A percentile compares a stretch with the other conserved stretches of the same genome.
These are phyloP conservation scores for Poecilobothrus nobilitatus DNA, from an alignment of 2,888 invertebrate genomes.

Conservation along the genomic window DNA sequence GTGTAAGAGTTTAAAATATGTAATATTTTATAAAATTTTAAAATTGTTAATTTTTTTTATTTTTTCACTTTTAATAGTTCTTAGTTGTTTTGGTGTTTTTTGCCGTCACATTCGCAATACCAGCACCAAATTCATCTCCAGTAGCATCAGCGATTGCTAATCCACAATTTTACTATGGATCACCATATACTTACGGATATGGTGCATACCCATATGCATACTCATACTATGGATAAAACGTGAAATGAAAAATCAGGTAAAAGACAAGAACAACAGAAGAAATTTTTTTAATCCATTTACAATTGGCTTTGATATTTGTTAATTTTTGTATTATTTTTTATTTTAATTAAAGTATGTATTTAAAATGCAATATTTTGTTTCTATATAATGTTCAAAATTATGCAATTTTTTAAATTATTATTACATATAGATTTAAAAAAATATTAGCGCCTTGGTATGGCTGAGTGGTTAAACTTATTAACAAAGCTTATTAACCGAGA, in stretches of 20 bases:
- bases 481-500: too few relatives aligned
- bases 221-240: constrained; percentile 33
- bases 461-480: too few relatives aligned
- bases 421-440: too few relatives aligned
- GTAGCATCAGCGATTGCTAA: constrained; percentile 17
- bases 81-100: constrained; percentile 34
- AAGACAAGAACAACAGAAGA: too few relatives aligned
- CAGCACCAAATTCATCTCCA: constrained; percentile 25
- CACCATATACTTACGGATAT: constrained; percentile 33
- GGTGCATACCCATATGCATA: constrained; percentile 32
- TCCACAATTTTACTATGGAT: constrained; percentile 34
- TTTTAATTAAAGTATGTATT: neutral
- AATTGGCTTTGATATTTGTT: too few relatives aligned
- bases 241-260: neutral
- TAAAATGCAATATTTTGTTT: neutral
- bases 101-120: constrained; percentile 32
- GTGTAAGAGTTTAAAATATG: constrained; percentile 8
- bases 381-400: too few relatives aligned
- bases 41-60: constrained; percentile 18
- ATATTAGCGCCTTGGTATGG: too few relatives aligned
- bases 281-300: too few relatives aligned
- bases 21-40: constrained; percentile 12
- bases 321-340: neutral
- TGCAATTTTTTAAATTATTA: too few relatives aligned
- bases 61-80: constrained; percentile 22